Conservation (phyloP, 2,113 vertebrate genomes). For the Bambusicola thoracicus region DNA sequence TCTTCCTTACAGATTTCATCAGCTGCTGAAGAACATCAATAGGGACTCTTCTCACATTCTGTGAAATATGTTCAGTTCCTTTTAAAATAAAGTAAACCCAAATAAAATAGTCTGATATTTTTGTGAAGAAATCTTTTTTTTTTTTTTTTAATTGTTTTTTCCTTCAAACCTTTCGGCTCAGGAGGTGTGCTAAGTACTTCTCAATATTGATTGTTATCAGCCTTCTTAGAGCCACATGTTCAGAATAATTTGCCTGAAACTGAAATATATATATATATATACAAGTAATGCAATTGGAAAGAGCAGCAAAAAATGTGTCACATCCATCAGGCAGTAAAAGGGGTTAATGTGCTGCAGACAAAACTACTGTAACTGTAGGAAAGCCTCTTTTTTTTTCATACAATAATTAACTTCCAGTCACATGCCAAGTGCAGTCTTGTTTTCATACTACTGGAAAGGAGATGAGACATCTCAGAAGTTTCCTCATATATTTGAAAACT, state of each 20-base stretch:
- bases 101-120: neutral
- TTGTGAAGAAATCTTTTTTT: neutral
- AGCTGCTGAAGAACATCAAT: neutral
- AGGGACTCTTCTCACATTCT: neutral
- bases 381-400: neutral
- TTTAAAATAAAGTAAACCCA: neutral
- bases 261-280: neutral
- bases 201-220: neutral
- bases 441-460: neutral
- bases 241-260: neutral
- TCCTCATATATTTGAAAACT: constrained; percentile 17
- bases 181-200: too few relatives aligned
- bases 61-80: neutral
- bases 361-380: neutral
- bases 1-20: too few relatives aligned
- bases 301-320: neutral
- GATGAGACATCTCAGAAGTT: neutral
- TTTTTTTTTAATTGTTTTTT: too few relatives aligned
- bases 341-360: neutral
- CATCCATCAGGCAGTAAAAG: neutral
- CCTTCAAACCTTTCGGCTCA: neutral
- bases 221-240: neutral
- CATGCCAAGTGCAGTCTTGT: neutral
- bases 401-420: neutral
- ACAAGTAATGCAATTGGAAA: neutral